Base-by-base conservation (phyloP, 2,888 invertebrate species). In the Sclerodermus sp. region DNA sequence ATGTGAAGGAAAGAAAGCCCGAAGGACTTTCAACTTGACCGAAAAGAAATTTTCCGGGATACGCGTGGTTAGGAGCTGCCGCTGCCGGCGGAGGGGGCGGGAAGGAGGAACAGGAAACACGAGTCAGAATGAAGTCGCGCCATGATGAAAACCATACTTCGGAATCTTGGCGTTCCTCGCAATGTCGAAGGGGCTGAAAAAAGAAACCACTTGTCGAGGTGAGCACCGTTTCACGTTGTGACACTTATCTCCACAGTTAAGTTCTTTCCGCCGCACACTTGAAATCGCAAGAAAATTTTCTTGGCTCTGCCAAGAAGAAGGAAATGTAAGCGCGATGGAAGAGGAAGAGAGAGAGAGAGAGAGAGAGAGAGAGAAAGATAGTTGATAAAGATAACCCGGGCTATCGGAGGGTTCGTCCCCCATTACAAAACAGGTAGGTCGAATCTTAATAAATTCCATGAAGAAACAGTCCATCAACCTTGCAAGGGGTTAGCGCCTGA, bases 41-140 rank as follows among this genome's bases (percentile, higher is more conserved):
- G 13, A 49, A 29, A 13, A 49, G 34, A 45, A 13, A 34, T 34
- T 13, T 34, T 34, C 34, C 13, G 10, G 31, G n/a, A 34, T n/a
- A 42, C 42, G n/a, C n/a, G 36, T 29, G 15, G 29, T 12, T 17
- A 6, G 18, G 15, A 36, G 3, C 10, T 14, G 43, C 14, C 43
- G 43, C 32, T 14, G 31, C 16, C n/a, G 23, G 4, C 23, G 3
- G 23, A 16, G 14, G 12, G 37, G 15, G 31, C 42, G 41, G 17
- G 53, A 53, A 56, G 47, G 42, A 42, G 32, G 8, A 43, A 39
- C 54, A 58, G 64, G 66, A 64, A 61, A 61, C 51, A 55, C 60
- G 58, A 64, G 60, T 60, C 51, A 51, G 32, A 37, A 45, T 40
- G 29, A 48, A 44, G 46, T 43, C 40, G 47, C 30, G 50, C 37